Base-by-base conservation (phyloP, 2,888 invertebrate species). In the Drosophila robusta region DNA sequence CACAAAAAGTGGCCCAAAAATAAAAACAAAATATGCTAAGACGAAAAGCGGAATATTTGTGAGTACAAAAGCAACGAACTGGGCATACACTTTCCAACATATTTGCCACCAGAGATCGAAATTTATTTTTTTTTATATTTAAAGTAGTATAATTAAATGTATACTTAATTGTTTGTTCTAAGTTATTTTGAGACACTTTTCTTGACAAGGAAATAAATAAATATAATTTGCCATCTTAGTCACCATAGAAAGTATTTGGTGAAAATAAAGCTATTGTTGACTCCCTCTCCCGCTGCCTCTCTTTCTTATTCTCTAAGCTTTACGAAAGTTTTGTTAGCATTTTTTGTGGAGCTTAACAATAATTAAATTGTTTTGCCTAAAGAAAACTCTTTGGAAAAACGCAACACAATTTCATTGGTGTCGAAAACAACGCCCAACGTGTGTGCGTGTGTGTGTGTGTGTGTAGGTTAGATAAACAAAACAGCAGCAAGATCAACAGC, bases 381-480 rank as follows among this genome's bases (percentile, higher is more conserved):
- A 42, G 14, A 16, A 45, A 62, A 66, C 32, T 56, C 26, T 44
- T 16, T 42, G 26, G 34, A 58, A 60, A 58, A 52, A 38, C 60
- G 51, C 58, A 77, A 67, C 18, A 63, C 76, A 69, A 58, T 65
- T 55, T 47, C 62, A 62, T 70, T 57, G 58, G 41, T 63, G 72
- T 51, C n/a, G 54, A 55, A 63, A 68, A 56, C 46, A 63, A 42
- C 63, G 39, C 44, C 50, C 64, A 41, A 9, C 45, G 26, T 58
- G 45, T 14, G 14, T 60, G 29, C 36, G 29, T 57, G 32, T 63
- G 34, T 46, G 44, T 50, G 44, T 60, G 56, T 52, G 62, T 74
- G 66, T 67, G 60, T 74, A 56, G 60, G 65, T 74, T 61, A 80
- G 77, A 77, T 86, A 86, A 88, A 83, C 71, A 83, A 70, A 65